A percentile compares a stretch with the other conserved stretches of the same genome.
Conservation (phyloP, 2,797 vertebrate species). For the Lophotriccus pileatus region DNA sequence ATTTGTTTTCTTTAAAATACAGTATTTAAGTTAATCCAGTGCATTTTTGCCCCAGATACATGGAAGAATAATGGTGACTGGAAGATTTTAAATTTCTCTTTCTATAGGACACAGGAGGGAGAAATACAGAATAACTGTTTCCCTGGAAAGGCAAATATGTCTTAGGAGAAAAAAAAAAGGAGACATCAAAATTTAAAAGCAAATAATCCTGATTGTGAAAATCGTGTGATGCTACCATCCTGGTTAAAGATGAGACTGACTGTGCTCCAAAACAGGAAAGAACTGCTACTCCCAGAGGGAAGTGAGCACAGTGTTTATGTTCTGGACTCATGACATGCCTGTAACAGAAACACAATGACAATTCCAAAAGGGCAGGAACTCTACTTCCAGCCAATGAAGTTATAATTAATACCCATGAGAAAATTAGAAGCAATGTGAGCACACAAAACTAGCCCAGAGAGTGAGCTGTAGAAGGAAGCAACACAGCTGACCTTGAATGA, state of each 20-base stretch:
- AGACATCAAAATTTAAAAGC: not conserved
- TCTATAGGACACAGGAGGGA: not conserved
- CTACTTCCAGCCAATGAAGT: not conserved
- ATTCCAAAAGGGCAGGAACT: not conserved
- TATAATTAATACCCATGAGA: not conserved
- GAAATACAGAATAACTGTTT: not conserved
- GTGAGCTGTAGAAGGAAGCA: not conserved
- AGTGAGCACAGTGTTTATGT: not conserved
- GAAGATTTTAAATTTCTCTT: not conserved
- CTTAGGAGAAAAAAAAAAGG: not conserved
- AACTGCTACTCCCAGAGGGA: not conserved
- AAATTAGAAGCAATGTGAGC: not conserved
- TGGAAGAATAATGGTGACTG: not conserved
- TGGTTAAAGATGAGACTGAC: not conserved
- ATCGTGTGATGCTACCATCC: not conserved
- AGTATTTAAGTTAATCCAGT: not conserved
- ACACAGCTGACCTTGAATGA: not conserved
- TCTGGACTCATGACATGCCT: not conserved
- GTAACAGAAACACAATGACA: not conserved
- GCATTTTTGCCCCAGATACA: not conserved
- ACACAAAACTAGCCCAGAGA: not conserved
- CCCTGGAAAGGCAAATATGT: not conserved
- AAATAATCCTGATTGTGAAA: not conserved
- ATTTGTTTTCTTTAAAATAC: not conserved
- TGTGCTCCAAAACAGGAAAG: not conserved